These are phyloP conservation scores for Lepilemur septentrionalis DNA, from an alignment of 2,797 vertebrate genomes.

Conservation along the genomic window DNA sequence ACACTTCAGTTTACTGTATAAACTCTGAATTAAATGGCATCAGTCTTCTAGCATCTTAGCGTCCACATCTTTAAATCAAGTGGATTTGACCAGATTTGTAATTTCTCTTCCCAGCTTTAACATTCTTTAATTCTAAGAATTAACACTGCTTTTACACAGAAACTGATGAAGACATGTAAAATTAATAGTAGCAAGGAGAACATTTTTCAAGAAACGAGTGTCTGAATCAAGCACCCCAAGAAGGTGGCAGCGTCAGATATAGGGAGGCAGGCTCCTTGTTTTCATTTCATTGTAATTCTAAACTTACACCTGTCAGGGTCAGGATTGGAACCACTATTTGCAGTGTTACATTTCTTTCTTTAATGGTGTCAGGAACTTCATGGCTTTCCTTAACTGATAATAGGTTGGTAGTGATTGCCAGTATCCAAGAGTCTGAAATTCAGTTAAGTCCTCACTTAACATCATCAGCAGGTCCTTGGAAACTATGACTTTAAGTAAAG, in stretches of 20 bases:
- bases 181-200: not conserved
- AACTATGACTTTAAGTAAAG: not conserved
- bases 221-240: not conserved
- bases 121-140: not conserved
- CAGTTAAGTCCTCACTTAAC: not conserved
- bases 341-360: not conserved
- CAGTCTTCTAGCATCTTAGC: not conserved
- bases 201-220: not conserved
- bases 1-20: not conserved
- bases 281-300: not conserved
- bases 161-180: not conserved
- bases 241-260: not conserved
- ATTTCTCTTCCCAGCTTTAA: not conserved
- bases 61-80: not conserved
- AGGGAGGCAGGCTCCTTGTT: not conserved
- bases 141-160: slow-evolving; percentile 6
- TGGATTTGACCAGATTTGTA: not conserved
- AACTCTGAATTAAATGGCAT: not conserved
- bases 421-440: not conserved
- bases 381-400: not conserved
- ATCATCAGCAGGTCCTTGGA: not conserved
- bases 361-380: not conserved
- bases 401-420: not conserved
- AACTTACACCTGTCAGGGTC: not conserved
- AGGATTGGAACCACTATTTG: not conserved